Conservation (phyloP, 1,140 invertebrate species). For the Ceratina japonica region DNA sequence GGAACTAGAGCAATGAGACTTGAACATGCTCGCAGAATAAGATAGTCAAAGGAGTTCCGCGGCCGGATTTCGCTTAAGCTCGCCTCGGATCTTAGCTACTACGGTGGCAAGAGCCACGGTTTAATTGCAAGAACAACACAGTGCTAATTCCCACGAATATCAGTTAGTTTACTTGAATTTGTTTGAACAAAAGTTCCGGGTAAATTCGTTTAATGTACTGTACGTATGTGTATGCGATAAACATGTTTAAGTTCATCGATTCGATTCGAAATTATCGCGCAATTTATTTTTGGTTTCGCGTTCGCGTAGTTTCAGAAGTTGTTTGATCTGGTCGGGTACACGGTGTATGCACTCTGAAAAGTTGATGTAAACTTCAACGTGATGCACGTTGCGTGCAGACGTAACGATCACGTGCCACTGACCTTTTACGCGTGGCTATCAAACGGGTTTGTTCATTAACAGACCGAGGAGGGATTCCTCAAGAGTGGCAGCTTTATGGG, state of each 20-base stretch:
- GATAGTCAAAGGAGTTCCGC: background rate
- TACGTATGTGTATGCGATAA: too few species aligned
- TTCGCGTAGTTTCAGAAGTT: background rate
- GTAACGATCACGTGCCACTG: background rate
- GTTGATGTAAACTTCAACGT: conserved; percentile 9
- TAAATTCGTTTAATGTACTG: background rate
- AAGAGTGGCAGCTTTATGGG: too few species aligned
- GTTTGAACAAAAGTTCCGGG: background rate
- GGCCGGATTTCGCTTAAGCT: too few species aligned
- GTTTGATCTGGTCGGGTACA: background rate
- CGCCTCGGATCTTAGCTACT: background rate
- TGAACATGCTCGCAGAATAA: background rate
- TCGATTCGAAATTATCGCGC: conserved; percentile 4
- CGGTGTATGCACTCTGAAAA: background rate
- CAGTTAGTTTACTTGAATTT: background rate
- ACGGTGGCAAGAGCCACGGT: background rate
- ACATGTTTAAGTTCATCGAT: background rate
- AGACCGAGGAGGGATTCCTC: too few species aligned
- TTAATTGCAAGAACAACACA: background rate
- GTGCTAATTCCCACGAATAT: background rate
- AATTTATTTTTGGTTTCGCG: background rate
- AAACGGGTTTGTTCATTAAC: too few species aligned
- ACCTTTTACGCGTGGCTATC: background rate
- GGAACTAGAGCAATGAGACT: background rate
- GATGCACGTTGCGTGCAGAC: background rate